Evolutionary conservation across 2,797 vertebrate genomes (phyloP), one percentile per base, ranked within the genome.

Genomic region (Crypturellus tataupa): DNA sequence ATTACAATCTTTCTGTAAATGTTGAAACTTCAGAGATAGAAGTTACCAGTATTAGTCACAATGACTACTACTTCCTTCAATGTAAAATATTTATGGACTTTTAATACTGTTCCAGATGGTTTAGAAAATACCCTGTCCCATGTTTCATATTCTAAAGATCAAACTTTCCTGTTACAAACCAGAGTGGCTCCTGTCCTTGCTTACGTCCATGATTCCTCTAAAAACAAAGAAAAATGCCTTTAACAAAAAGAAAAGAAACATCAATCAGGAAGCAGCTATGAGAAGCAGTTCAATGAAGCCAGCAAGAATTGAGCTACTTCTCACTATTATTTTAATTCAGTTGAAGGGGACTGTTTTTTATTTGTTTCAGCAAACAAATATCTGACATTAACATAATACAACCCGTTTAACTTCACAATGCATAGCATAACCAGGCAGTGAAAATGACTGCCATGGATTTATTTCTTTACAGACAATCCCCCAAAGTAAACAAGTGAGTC

Each of bases 401-500:
- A 47, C 67, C 80, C 64, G 87, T 71, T 29, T 85, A 60, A 87
- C 59, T 80, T 59, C 20, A 82, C 19, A 83, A 25, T 27, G 20
- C n/a, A 46, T 47, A 63, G 55, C 46, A 86, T 58, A 87, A 89
- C 69, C 33, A 77, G 63, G 35, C 59, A 84, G 44, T 47, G 42
- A 92, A 92, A 95, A 71, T 20, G 5, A 79, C 58, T 81, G 55
- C 27, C 40, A 33, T 23, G 18, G 20, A 51, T 80, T 89, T 86
- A 23, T 53, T 78, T 46, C 68, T 72, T 31, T 31, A 60, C 6
- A 46, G 70, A 95, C 95, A 87, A 44, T 31, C 53, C 6, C 12
- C 55, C 67, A 58, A 79, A 64, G 83, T 86, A 95, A 91, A 90
- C 67, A 91, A 93, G 56, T 55, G 15, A 93, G 47, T 85, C 85